phyloP scores from a whole-genome alignment of 2,797 vertebrate genomes.

The Botia kubotai region DNA sequence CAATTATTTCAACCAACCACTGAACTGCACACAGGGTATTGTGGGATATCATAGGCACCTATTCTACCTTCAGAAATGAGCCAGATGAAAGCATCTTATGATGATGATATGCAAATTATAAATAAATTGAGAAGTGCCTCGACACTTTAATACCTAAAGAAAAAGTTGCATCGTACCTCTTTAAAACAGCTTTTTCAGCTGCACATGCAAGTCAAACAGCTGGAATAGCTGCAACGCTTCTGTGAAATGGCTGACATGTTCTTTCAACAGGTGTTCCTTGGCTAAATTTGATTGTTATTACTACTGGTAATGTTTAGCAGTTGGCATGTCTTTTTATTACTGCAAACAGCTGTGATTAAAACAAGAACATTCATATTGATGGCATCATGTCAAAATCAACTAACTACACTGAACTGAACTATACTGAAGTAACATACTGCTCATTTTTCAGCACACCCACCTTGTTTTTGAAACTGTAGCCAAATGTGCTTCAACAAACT shows the following conservation, averaged over 20 bases:
- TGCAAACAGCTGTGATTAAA: slow-evolving; percentile 10
- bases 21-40: not conserved
- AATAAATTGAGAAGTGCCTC: not conserved
- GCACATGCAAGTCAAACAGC: not conserved
- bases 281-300: slow-evolving; percentile 20
- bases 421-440: not conserved
- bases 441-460: not conserved
- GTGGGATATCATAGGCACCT: no score
- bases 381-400: slow-evolving; percentile 1
- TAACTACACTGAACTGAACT: not conserved
- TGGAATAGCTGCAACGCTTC: slow-evolving; percentile 2
- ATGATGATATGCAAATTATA: no score
- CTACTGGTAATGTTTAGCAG: slow-evolving; percentile 23
- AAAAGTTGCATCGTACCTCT: not conserved
- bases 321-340: not conserved
- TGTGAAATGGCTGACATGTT: slow-evolving; percentile 13
- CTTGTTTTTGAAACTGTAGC: not conserved
- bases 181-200: no score
- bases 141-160: no score
- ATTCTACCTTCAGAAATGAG: no score
- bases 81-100: no score
- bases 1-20: no score
- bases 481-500: not conserved
- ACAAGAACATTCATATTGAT: slow-evolving; percentile 7
- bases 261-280: slow-evolving; percentile 35